Conservation (phyloP, 2,797 vertebrate genomes). For the Todus mexicanus region DNA sequence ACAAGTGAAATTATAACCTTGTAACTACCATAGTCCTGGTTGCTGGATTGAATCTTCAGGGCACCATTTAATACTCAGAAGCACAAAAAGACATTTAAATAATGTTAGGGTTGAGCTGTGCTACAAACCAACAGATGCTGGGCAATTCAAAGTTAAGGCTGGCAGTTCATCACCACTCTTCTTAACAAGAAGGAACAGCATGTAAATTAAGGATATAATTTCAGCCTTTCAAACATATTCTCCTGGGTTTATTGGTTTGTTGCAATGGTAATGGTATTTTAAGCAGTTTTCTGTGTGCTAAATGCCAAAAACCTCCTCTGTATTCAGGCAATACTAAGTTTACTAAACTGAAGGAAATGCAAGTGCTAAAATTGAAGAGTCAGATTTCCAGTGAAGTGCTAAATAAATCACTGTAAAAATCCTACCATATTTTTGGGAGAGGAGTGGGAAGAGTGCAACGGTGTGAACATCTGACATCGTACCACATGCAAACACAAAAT, state of each 20-base stretch:
- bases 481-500: background rate
- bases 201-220: conserved; percentile 20
- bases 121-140: conserved; percentile 10
- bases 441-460: background rate
- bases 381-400: background rate
- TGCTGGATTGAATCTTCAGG: background rate
- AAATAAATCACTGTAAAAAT: conserved; percentile 28
- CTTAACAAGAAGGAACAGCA: background rate
- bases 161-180: background rate
- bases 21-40: background rate
- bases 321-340: background rate
- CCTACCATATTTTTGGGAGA: background rate
- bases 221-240: background rate
- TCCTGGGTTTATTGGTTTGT: background rate
- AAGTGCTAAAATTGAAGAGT: background rate
- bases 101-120: background rate
- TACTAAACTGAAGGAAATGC: background rate
- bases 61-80: background rate
- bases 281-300: conserved; percentile 2
- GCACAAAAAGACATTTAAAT: background rate
- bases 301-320: background rate
- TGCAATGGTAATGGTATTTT: background rate
- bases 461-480: background rate
- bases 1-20: background rate
- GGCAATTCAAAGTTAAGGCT: conserved; percentile 10